These are phyloP conservation scores for Pseudonaja textilis DNA, from an alignment of 2,113 vertebrate genomes.

Conservation along the genomic window DNA sequence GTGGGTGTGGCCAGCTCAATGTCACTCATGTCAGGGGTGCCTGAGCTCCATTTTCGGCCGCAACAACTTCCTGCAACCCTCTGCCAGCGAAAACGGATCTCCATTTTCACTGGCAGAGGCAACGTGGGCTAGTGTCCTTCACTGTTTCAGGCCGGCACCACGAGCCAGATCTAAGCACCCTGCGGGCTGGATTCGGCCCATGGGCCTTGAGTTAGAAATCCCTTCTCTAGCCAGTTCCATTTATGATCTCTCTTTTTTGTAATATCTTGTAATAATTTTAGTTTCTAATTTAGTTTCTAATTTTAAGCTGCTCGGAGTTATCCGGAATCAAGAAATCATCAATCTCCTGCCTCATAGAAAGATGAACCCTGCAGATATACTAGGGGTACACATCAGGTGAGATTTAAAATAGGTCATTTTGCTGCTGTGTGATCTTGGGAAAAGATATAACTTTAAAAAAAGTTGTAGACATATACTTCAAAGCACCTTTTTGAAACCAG, in stretches of 20 bases:
- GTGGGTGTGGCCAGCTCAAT: too few species aligned
- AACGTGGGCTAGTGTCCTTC: too few species aligned
- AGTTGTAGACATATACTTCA: background rate
- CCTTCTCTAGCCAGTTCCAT: background rate
- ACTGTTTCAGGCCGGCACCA: too few species aligned
- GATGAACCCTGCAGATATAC: background rate
- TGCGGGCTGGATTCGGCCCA: too few species aligned
- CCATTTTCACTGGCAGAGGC: too few species aligned
- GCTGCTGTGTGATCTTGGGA: background rate
- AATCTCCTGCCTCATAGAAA: background rate
- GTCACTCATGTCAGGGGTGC: too few species aligned
- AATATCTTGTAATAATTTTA: background rate
- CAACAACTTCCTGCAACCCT: too few species aligned
- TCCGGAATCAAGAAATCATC: background rate
- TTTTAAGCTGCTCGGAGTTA: background rate
- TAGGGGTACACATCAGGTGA: background rate
- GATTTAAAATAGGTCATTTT: background rate
- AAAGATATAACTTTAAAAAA: background rate
- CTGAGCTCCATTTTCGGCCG: too few species aligned
- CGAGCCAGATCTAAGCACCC: too few species aligned
- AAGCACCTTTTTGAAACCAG: background rate
- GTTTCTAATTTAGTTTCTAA: background rate
- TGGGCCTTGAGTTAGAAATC: background rate
- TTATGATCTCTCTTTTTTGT: background rate
- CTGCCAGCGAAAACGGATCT: too few species aligned